These are phyloP conservation scores for Stegodyphus dumicola DNA, from an alignment of 1,140 invertebrate genomes.

Conservation along the genomic window DNA sequence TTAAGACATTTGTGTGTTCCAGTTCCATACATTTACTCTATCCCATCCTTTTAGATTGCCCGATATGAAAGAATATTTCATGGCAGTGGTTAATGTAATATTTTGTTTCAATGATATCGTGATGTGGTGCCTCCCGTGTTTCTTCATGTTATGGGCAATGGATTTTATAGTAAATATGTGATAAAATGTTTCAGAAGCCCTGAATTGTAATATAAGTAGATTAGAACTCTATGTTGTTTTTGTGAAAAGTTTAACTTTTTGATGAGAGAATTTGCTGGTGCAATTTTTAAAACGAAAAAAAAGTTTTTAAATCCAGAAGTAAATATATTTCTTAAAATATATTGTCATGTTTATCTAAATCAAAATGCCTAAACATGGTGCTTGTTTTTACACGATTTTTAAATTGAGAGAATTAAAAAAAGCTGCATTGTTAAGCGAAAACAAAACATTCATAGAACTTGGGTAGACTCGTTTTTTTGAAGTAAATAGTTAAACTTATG, in stretches of 20 bases:
- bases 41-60: not conserved
- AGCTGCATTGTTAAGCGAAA: not conserved
- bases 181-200: not conserved
- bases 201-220: not conserved
- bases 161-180: not conserved
- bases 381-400: not conserved
- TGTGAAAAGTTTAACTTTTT: slow-evolving; percentile 13
- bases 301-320: not conserved
- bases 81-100: not conserved
- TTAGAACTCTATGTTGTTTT: slow-evolving; percentile 5
- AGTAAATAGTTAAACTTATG: not conserved
- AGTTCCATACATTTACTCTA: not conserved
- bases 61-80: not conserved
- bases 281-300: not conserved
- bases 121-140: not conserved
- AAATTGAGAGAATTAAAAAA: not conserved
- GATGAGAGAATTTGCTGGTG: not conserved
- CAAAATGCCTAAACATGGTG: not conserved
- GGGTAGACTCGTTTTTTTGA: not conserved
- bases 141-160: not conserved
- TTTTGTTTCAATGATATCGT: not conserved
- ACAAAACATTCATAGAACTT: not conserved
- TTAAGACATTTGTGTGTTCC: not conserved
- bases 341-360: not conserved
- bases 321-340: not conserved